Conservation (phyloP, 2,888 invertebrate genomes). For the Nipponacmea schrenckii region DNA sequence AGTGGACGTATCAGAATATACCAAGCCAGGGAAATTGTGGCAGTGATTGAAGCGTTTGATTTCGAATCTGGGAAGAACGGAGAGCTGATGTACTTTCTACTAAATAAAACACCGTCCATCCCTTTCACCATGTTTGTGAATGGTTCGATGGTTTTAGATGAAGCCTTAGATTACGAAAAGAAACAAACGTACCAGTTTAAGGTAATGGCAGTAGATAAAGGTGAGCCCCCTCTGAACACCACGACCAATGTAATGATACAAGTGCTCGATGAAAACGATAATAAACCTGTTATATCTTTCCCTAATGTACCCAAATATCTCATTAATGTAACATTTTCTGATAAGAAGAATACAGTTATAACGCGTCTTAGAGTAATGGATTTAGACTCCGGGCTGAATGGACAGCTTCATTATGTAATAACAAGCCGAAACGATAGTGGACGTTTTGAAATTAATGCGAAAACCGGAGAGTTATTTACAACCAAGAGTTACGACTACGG, state of each 20-base stretch:
- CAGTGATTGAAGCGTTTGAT: slow-evolving; percentile 46
- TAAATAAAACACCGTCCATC: slow-evolving; percentile 22
- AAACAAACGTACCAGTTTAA: slow-evolving; percentile 44
- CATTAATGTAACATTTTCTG: slow-evolving; percentile 37
- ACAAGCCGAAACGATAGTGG: slow-evolving; percentile 36
- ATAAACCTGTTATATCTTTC: slow-evolving; percentile 47
- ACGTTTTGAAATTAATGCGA: slow-evolving; percentile 38
- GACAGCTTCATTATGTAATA: slow-evolving; percentile 38
- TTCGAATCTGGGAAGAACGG: slow-evolving; percentile 48
- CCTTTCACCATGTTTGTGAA: slow-evolving; percentile 48
- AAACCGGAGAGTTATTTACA: slow-evolving; percentile 35
- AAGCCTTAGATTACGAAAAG: slow-evolving; percentile 48
- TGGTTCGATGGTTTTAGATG: slow-evolving; percentile 45
- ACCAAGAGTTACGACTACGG: slow-evolving; percentile 7
- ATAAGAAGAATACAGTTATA: slow-evolving; percentile 35
- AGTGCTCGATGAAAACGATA: slow-evolving; percentile 49
- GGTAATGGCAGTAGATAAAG: slow-evolving; percentile 54
- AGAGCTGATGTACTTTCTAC: slow-evolving; percentile 35
- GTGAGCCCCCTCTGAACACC: slow-evolving; percentile 42
- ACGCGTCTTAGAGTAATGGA: slow-evolving; percentile 41
- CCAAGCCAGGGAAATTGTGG: slow-evolving; percentile 37
- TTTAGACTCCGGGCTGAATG: slow-evolving; percentile 44
- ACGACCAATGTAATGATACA: slow-evolving; percentile 36
- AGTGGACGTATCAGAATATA: slow-evolving; percentile 47
- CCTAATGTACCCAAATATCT: slow-evolving; percentile 50